Evolutionary conservation across 1,140 invertebrate genomes (phyloP).

Genomic region (Anoplophora glabripennis): DNA sequence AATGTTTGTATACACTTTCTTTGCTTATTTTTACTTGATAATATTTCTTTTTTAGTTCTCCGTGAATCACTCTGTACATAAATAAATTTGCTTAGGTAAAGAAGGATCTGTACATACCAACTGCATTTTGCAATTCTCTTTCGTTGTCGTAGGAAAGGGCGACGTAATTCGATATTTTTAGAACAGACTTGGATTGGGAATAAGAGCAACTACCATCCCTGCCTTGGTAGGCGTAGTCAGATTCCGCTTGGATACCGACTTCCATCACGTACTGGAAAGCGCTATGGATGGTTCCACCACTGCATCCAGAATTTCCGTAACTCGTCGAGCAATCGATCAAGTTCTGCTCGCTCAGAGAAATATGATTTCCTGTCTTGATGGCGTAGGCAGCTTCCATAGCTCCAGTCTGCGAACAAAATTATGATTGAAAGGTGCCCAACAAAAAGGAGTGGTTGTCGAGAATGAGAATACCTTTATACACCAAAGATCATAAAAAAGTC

Average conservation of each 20-base stretch:
- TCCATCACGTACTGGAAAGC: slow-evolving; percentile 93
- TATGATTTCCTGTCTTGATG: slow-evolving; percentile 75
- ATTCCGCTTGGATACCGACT: slow-evolving; percentile 86
- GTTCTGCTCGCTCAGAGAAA: slow-evolving; percentile 95
- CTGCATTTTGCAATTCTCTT: background rate
- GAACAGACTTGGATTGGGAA: background rate
- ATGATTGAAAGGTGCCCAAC: background rate
- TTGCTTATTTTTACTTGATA: no score
- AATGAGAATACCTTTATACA: no score
- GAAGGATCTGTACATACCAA: background rate
- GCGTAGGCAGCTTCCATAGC: slow-evolving; percentile 93
- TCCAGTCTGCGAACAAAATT: slow-evolving; percentile 70
- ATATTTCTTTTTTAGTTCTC: no score
- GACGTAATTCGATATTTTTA: background rate
- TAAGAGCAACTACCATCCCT: background rate
- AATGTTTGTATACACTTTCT: no score
- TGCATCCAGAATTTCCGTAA: slow-evolving; percentile 6
- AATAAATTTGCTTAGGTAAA: no score
- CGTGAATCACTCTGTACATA: no score
- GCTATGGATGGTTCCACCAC: slow-evolving; percentile 87
- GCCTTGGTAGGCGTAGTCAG: slow-evolving; percentile 80
- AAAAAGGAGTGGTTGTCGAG: background rate
- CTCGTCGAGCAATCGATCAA: slow-evolving; percentile 79
- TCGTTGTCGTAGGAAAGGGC: background rate
- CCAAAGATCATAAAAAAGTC: no score